Evolutionary conservation across 2,888 invertebrate genomes (phyloP).

Genomic region (Protophormia terraenovae): DNA sequence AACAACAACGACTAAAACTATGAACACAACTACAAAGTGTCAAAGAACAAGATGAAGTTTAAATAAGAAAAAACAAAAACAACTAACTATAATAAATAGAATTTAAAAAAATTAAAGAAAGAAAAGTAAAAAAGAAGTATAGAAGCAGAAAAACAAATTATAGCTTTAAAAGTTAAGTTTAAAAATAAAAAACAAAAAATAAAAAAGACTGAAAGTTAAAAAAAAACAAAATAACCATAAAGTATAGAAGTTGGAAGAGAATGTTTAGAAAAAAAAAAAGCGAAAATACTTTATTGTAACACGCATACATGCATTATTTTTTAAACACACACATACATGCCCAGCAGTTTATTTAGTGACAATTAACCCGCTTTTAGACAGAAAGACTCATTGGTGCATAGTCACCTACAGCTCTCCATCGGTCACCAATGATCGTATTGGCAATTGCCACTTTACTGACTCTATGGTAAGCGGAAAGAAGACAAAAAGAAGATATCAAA

Average conservation of each 20-base stretch:
- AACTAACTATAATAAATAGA: no score
- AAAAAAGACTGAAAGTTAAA: conserved; percentile 33
- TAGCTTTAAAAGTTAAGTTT: conserved; percentile 55
- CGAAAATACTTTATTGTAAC: background rate
- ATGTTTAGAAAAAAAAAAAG: background rate
- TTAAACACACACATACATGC: no score
- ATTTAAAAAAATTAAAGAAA: conserved; percentile 13
- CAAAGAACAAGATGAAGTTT: conserved; percentile 61
- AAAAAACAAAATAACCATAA: conserved; percentile 12
- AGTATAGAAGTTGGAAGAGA: conserved; percentile 34
- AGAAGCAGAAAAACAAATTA: conserved; percentile 56
- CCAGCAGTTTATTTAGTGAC: no score
- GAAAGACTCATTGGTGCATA: no score
- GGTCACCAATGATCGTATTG: no score
- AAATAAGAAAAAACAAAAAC: conserved; percentile 48
- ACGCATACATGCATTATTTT: background rate
- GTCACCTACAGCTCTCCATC: no score
- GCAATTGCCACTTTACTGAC: no score
- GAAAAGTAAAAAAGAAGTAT: conserved; percentile 12
- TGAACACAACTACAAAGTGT: conserved; percentile 58
- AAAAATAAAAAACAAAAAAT: background rate
- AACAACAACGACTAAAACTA: background rate
- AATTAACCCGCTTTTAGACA: no score
- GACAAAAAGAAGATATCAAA: no score
- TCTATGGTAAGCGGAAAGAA: no score